These are phyloP conservation scores for Hecatera dysodea DNA, from an alignment of 2,888 invertebrate genomes.

Conservation along the genomic window DNA sequence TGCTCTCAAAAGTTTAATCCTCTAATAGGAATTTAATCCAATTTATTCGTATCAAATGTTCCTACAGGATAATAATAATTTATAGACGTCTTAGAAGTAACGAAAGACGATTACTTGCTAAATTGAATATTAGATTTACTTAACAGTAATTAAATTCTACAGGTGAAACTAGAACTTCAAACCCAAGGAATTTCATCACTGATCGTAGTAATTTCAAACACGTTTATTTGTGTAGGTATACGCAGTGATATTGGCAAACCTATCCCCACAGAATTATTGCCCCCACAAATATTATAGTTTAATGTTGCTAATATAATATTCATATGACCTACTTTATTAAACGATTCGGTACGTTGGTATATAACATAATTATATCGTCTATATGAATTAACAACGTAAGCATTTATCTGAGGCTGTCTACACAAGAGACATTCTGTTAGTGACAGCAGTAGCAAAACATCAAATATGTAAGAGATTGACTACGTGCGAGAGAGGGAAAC, in stretches of 20 bases:
- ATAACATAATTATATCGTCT: background rate
- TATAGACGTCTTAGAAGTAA: slow-evolving; percentile 47
- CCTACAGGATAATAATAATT: slow-evolving; percentile 42
- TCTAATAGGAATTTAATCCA: slow-evolving; percentile 56
- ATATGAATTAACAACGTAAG: background rate
- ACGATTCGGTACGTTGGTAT: background rate
- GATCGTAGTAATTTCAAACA: slow-evolving; percentile 9
- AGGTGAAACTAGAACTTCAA: slow-evolving; percentile 24
- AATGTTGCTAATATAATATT: background rate
- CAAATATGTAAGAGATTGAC: too few relatives aligned
- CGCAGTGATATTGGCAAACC: background rate
- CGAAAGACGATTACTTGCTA: slow-evolving; percentile 42
- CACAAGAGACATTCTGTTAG: too few relatives aligned
- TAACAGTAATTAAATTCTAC: slow-evolving; percentile 38
- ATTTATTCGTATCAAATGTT: slow-evolving; percentile 40
- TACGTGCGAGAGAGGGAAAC: too few relatives aligned
- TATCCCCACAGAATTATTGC: background rate
- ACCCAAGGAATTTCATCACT: slow-evolving; percentile 4
- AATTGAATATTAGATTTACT: slow-evolving; percentile 28
- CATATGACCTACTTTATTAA: slow-evolving; percentile 1
- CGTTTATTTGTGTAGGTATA: background rate
- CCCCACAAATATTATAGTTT: background rate
- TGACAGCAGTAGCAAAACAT: too few relatives aligned
- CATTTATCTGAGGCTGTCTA: background rate
- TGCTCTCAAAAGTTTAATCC: slow-evolving; percentile 47